Base-by-base conservation (phyloP, 2,797 vertebrate genomes). In the Alectoris magna region DNA sequence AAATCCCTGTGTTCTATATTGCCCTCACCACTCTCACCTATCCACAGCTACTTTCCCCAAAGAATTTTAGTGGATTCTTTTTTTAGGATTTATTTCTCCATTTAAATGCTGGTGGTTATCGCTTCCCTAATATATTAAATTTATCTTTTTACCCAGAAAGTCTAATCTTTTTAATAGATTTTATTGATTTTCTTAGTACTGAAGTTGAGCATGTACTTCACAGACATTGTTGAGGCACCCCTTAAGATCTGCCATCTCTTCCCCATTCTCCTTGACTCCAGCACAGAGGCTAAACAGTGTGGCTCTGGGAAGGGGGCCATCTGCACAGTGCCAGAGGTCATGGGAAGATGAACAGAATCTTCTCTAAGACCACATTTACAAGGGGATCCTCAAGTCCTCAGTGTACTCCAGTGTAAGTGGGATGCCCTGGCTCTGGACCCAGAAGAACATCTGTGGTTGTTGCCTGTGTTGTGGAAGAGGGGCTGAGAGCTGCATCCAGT, bases 51-150 rank as follows among this genome's bases (percentile, higher is more conserved):
- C n/a, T 78, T 78, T 69, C 16, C 55, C n/a, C 16, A 22, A 74
- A 77, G 79, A 71, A 75, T 63, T 91, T 46, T 44, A 51, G 69
- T 34, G 41, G 27, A 23, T 66, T n/a, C 18, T 18, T 51, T 53
- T 87, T 91, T n/a, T 7, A 68, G 73, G 58, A 91, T 87, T 80
- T 83, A 83, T 91, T 83, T 92, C 53, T 34, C 71, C 58, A 84
- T 55, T 55, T 83, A 85, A 85, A 78, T 74, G 9, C 34, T 75
- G 23, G 4, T 83, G 31, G 19, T 77, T 93, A 85, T 83, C 77
- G 64, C 17, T 21, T 91, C 62, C 34, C 26, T 80, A 72, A 87
- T 80, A 68, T 11, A 89, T 73, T 58, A 84, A 64, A 84, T 84
- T n/a, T 91, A 80, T 80, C 19, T 93, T 93, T 93, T 89, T 41